These are phyloP conservation scores for Agrotis clavis DNA, from an alignment of 2,888 invertebrate genomes.

Conservation along the genomic window DNA sequence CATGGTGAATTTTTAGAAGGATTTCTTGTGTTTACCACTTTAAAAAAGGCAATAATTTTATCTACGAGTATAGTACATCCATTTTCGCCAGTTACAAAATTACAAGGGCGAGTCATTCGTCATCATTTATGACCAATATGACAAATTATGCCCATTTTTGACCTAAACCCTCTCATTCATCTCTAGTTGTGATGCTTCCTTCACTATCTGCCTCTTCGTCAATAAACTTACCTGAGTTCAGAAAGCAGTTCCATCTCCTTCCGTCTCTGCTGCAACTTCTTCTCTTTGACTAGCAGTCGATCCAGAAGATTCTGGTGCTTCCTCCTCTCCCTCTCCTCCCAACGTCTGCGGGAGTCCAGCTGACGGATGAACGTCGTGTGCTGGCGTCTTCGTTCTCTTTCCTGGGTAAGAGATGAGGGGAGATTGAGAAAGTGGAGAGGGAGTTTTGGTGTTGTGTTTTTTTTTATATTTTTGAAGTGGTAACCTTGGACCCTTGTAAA, in stretches of 20 bases:
- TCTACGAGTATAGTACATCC: no score
- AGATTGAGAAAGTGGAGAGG: background rate
- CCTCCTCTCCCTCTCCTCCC: slow-evolving; percentile 95
- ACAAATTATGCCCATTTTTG: no score
- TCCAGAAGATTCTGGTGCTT: slow-evolving; percentile 95
- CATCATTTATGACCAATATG: no score
- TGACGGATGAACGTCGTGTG: slow-evolving; percentile 97
- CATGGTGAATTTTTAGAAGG: no score
- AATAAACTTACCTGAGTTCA: slow-evolving; percentile 89
- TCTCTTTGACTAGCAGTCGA: slow-evolving; percentile 96
- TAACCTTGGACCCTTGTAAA: background rate
- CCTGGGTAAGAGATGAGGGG: slow-evolving; percentile 87
- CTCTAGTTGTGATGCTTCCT: no score
- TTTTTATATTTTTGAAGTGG: background rate
- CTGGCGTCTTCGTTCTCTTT: slow-evolving; percentile 96
- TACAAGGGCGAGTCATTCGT: no score
- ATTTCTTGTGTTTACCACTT: no score
- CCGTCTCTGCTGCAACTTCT: slow-evolving; percentile 94
- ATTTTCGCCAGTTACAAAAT: no score
- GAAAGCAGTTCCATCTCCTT: slow-evolving; percentile 93
- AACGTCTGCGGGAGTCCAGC: slow-evolving; percentile 95
- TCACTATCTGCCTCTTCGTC: no score
- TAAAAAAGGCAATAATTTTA: no score
- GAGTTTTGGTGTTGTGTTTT: background rate
- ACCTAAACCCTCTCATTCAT: no score